Conservation (phyloP, 64 coral and sea anemone genomes). For the Catalaphyllia jardinei region DNA sequence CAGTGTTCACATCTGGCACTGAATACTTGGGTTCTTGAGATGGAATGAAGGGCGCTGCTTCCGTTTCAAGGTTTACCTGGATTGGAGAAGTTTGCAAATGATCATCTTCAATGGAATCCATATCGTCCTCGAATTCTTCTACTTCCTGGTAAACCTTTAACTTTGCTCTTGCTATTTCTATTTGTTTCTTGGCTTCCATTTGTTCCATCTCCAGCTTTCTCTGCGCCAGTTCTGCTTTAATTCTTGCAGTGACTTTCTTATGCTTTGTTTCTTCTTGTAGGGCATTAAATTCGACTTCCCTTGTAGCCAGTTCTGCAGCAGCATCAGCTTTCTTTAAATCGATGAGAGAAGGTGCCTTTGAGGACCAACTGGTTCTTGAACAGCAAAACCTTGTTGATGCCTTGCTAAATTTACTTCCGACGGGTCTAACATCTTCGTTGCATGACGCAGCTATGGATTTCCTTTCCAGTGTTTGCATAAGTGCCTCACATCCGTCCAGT, state of each 20-base stretch:
- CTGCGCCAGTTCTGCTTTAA: too few species aligned
- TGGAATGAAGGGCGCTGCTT: not conserved
- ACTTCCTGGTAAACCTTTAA: too few species aligned
- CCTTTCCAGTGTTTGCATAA: too few species aligned
- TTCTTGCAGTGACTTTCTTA: too few species aligned
- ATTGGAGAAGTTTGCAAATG: not conserved
- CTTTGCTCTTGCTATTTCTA: too few species aligned
- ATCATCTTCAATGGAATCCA: not conserved
- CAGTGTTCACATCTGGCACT: not conserved
- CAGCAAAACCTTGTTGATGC: not conserved
- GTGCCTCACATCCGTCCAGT: not conserved
- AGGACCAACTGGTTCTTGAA: not conserved
- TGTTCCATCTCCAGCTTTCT: too few species aligned
- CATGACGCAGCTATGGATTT: not conserved
- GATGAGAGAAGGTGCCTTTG: not conserved
- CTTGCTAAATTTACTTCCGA: not conserved
- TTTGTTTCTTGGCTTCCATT: too few species aligned
- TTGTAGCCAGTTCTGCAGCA: too few species aligned
- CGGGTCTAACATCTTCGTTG: not conserved
- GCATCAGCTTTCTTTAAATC: conserved; percentile 1
- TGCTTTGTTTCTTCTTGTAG: too few species aligned
- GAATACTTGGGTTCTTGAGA: not conserved
- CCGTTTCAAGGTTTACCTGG: not conserved
- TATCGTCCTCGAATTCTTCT: too few species aligned
- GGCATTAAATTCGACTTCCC: too few species aligned